Evolutionary conservation across 2,888 invertebrate species (phyloP).

Genomic region (Sinelater perroti): DNA sequence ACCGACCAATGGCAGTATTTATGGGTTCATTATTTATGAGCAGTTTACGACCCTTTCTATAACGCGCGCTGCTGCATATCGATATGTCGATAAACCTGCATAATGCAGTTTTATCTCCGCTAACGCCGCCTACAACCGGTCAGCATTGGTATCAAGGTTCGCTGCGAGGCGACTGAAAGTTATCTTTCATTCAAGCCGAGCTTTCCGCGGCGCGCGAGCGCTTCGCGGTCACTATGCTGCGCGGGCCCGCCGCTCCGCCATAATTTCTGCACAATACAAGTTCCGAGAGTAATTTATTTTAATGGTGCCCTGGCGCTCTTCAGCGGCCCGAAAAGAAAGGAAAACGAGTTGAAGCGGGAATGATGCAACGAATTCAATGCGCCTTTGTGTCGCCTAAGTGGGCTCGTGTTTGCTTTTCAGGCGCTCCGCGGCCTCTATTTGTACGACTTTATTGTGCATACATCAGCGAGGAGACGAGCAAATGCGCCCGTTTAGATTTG

Average conservation of each 20-base stretch:
- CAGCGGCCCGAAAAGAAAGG: too few relatives aligned
- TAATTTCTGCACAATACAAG: too few relatives aligned
- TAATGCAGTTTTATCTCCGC: constrained; percentile 24
- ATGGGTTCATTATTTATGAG: constrained; percentile 26
- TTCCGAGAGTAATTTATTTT: constrained; percentile 1
- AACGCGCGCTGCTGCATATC: constrained; percentile 10
- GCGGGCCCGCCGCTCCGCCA: too few relatives aligned
- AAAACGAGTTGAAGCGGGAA: constrained; percentile 1
- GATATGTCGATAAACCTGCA: constrained; percentile 25
- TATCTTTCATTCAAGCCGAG: too few relatives aligned
- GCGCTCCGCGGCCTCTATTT: neutral
- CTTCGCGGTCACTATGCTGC: too few relatives aligned
- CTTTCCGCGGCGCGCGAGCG: too few relatives aligned
- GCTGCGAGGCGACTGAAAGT: constrained; percentile 9
- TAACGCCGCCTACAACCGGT: constrained; percentile 28
- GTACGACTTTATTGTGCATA: too few relatives aligned
- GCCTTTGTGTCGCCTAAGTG: constrained; percentile 5
- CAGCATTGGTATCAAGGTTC: constrained; percentile 27
- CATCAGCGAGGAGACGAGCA: too few relatives aligned
- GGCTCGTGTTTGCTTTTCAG: neutral
- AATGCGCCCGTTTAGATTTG: too few relatives aligned
- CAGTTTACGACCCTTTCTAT: constrained; percentile 31
- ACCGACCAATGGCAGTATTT: constrained; percentile 19
- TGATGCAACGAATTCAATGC: constrained; percentile 6
- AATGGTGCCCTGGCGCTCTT: too few relatives aligned